Percentiles rank a stretch among this genome's conserved stretches.
Conservation (phyloP, 2,888 invertebrate species). For the Acholoe squamosa region DNA sequence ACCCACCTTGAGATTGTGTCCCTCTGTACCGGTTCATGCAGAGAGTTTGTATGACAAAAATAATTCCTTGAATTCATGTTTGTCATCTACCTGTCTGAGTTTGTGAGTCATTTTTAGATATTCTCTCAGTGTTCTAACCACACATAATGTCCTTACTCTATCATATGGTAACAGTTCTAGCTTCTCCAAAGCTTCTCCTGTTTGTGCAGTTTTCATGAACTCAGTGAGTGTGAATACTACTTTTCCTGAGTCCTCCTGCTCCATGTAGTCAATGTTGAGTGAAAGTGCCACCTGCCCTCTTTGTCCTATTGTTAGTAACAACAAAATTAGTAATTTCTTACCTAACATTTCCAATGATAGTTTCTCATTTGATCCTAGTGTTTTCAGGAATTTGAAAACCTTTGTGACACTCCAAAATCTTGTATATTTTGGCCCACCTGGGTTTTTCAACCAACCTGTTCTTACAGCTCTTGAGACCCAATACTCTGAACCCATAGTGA, state of each 20-base stretch:
- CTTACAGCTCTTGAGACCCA: not conserved
- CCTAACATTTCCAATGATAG: not conserved
- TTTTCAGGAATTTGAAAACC: not conserved
- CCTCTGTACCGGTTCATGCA: too few relatives aligned
- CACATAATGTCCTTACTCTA: not conserved
- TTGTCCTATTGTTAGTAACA: not conserved
- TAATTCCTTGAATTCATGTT: too few relatives aligned
- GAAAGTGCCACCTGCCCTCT: not conserved
- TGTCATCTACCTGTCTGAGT: not conserved
- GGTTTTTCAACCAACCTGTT: not conserved
- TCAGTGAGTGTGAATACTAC: not conserved
- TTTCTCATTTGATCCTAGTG: not conserved
- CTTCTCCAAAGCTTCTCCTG: not conserved
- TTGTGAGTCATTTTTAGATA: not conserved
- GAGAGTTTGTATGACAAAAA: too few relatives aligned
- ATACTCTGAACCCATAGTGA: not conserved
- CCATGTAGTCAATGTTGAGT: not conserved
- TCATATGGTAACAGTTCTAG: not conserved
- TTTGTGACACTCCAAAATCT: not conserved
- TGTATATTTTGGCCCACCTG: not conserved
- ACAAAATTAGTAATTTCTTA: not conserved
- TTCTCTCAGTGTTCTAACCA: not conserved
- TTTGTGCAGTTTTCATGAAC: not conserved
- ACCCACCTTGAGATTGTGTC: too few relatives aligned
- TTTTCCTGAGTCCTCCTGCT: not conserved